Evolutionary conservation across 1,140 invertebrate genomes (phyloP).

Genomic region (Homarus americanus): DNA sequence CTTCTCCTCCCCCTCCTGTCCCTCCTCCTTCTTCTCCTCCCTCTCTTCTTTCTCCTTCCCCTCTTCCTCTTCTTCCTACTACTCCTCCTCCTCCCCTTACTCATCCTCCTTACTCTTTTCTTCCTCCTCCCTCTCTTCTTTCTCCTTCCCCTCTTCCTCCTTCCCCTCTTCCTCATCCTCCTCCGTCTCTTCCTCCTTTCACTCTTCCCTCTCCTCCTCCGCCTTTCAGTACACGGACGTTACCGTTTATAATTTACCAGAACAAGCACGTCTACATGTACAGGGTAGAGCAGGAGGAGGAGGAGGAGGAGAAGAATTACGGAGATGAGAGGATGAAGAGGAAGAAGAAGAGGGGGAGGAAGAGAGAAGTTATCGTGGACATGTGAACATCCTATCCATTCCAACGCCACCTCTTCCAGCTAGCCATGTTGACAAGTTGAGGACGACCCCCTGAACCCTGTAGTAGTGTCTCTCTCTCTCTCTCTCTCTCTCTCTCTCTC

Average conservation of each 20-base stretch:
- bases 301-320: not conserved
- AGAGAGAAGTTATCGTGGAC: not conserved
- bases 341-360: not conserved
- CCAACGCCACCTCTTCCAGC: not conserved
- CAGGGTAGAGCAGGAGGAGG: not conserved
- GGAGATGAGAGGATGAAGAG: not conserved
- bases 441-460: not conserved
- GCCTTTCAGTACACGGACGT: not conserved
- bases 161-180: not conserved
- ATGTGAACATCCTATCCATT: not conserved
- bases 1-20: not conserved
- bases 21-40: not conserved
- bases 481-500: too few relatives aligned
- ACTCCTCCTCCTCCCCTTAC: not conserved
- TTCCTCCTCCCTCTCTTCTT: not conserved
- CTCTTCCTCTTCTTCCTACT: conserved; percentile 1
- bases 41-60: not conserved
- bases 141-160: not conserved
- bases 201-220: not conserved
- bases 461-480: not conserved
- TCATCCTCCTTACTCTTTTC: not conserved
- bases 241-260: too few relatives aligned
- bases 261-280: not conserved
- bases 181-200: not conserved
- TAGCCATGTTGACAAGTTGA: too few relatives aligned